Conservation (phyloP, 2,113 vertebrate species). For the Tinamus guttatus region DNA sequence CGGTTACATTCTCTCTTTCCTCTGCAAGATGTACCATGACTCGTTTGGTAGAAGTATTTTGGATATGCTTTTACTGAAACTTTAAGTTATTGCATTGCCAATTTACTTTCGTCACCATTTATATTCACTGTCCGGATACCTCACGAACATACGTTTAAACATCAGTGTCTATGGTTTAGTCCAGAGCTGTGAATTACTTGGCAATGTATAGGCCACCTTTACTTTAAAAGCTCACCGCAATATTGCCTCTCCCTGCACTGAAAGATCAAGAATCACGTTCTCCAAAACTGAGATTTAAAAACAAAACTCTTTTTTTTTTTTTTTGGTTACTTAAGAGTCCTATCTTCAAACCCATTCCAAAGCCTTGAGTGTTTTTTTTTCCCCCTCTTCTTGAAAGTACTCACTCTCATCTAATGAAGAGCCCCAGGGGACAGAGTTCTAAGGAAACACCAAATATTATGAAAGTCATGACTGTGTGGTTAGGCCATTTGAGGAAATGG, state of each 20-base stretch:
- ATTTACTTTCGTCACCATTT: slow-evolving; percentile 1
- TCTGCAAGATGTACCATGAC: not conserved
- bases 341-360: not conserved
- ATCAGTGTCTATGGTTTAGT: not conserved
- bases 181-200: not conserved
- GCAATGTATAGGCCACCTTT: not conserved
- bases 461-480: not conserved
- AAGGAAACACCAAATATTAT: slow-evolving; percentile 31
- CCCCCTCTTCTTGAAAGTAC: not conserved
- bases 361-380: not conserved
- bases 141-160: not conserved
- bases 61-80: not conserved
- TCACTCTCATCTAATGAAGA: slow-evolving; percentile 9
- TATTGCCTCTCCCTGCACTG: not conserved
- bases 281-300: not conserved
- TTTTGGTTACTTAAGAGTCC: not conserved
- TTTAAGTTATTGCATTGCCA: not conserved
- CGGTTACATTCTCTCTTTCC: not conserved
- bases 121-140: not conserved
- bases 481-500: not conserved
- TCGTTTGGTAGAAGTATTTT: not conserved
- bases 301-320: not conserved
- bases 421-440: not conserved
- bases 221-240: not conserved
- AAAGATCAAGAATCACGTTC: not conserved